Evolutionary conservation across 2,113 vertebrate species (phyloP).

Genomic region (Python bivittatus): DNA sequence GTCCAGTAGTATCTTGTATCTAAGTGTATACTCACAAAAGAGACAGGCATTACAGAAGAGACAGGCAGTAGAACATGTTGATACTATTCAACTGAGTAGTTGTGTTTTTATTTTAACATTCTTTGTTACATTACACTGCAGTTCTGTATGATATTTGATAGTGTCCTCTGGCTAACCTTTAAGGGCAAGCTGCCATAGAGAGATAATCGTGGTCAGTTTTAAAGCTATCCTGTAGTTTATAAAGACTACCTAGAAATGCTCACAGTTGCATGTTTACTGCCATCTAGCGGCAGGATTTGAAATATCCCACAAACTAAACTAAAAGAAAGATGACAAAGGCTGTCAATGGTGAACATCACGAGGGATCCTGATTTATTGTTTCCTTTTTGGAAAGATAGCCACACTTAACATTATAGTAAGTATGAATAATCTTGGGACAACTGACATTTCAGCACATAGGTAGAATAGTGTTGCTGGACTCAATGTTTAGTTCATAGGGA

Average conservation of each 20-base stretch:
- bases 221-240: neutral
- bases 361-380: neutral
- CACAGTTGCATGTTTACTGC: constrained; percentile 67
- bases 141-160: constrained; percentile 42
- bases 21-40: neutral
- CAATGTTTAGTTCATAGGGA: neutral
- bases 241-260: fast-evolving
- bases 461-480: neutral
- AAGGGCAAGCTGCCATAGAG: constrained; percentile 51
- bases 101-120: constrained; percentile 2
- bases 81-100: constrained; percentile 9
- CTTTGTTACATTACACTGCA: constrained; percentile 26
- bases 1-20: neutral
- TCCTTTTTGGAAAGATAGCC: neutral
- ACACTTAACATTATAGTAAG: neutral
- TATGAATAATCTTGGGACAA: neutral
- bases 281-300: constrained; percentile 66
- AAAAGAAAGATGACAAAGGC: fast-evolving
- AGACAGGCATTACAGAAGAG: neutral
- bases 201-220: constrained; percentile 33
- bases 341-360: fast-evolving
- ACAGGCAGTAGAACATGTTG: neutral
- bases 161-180: constrained; percentile 57
- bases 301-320: neutral
- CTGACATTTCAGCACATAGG: neutral